Conservation (phyloP, 2,113 vertebrate genomes). For the Arothron firmamentum region DNA sequence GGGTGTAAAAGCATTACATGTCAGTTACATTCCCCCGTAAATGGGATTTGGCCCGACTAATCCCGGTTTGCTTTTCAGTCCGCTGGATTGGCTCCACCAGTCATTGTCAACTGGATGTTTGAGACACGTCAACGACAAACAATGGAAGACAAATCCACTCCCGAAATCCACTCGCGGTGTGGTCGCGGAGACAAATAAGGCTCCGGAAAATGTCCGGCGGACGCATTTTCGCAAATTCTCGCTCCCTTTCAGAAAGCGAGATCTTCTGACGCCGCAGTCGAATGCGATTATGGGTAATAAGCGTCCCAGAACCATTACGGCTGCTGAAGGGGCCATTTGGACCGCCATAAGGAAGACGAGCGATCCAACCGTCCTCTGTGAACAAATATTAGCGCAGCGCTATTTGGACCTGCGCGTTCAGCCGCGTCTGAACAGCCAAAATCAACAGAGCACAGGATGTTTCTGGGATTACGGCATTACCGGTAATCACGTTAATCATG, state of each 20-base stretch:
- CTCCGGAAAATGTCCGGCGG: slow-evolving; percentile 18
- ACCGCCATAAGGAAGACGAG: slow-evolving; percentile 60
- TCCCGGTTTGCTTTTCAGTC: background rate
- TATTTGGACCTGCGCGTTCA: slow-evolving; percentile 50
- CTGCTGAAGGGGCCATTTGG: slow-evolving; percentile 46
- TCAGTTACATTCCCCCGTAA: background rate
- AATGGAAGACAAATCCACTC: no score
- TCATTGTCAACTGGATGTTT: background rate
- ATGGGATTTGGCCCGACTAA: background rate
- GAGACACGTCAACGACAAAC: background rate
- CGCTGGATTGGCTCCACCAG: background rate
- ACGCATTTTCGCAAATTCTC: slow-evolving; percentile 18
- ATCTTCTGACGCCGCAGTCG: slow-evolving; percentile 21
- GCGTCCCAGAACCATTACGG: slow-evolving; percentile 25
- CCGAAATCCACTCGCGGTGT: no score
- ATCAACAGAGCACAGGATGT: slow-evolving; percentile 33
- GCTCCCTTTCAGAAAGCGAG: slow-evolving; percentile 24
- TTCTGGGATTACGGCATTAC: slow-evolving; percentile 37
- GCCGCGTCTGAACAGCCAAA: slow-evolving; percentile 28
- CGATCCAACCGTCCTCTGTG: slow-evolving; percentile 55
- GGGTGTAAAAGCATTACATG: background rate
- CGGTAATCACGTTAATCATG: slow-evolving; percentile 54
- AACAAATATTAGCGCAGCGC: slow-evolving; percentile 60
- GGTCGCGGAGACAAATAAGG: slow-evolving; percentile 1
- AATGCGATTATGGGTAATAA: slow-evolving; percentile 44